Percentiles rank a stretch among this genome's conserved stretches.
Conservation (phyloP, 23 tunicate species). For the Styela clava region DNA sequence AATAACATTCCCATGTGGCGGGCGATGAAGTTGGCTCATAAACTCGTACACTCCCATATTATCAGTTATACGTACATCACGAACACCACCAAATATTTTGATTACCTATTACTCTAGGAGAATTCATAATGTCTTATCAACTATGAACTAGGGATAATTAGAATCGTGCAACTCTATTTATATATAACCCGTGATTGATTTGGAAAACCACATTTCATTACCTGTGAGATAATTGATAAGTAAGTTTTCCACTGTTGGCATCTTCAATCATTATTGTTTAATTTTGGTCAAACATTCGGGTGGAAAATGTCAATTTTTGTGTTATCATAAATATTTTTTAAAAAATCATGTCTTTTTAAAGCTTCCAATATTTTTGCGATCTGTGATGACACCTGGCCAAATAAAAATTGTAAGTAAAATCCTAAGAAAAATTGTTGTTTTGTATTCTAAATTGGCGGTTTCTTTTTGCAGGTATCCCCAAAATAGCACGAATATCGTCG, state of each 20-base stretch:
- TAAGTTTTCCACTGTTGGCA: too few species aligned
- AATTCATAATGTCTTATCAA: too few species aligned
- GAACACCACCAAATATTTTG: background rate
- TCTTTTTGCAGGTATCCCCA: background rate
- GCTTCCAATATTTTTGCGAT: too few species aligned
- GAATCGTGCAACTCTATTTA: too few species aligned
- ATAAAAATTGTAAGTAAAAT: too few species aligned
- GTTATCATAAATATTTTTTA: background rate
- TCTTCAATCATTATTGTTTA: background rate
- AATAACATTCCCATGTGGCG: background rate
- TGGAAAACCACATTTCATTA: too few species aligned
- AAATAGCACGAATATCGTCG: background rate
- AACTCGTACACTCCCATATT: background rate
- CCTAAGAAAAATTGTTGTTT: background rate
- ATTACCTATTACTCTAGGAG: background rate
- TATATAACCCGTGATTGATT: too few species aligned
- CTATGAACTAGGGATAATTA: too few species aligned
- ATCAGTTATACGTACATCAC: background rate
- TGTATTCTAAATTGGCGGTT: background rate
- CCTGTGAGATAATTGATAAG: too few species aligned
- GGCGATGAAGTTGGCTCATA: background rate
- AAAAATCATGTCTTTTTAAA: too few species aligned
- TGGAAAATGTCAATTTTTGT: background rate
- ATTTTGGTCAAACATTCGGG: background rate
- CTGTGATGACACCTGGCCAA: background rate